phyloP scores from a whole-genome alignment of 2,113 vertebrate genomes.

The Scortum barcoo region DNA sequence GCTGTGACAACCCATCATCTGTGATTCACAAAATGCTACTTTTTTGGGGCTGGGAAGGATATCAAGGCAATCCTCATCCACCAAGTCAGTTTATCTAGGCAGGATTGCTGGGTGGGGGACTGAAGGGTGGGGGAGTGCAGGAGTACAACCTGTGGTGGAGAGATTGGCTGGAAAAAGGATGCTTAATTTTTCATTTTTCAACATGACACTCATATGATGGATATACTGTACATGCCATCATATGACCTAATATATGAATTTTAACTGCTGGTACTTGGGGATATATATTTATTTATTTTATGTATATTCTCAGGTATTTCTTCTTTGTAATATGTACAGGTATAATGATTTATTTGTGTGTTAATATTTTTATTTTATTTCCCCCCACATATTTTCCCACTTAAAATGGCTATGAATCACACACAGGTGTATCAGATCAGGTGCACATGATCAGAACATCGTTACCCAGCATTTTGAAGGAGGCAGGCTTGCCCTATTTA shows the following conservation, averaged over 20 bases:
- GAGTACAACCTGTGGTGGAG: slow-evolving; percentile 7
- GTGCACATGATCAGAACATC: too few relatives aligned
- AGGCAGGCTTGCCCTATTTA: too few relatives aligned
- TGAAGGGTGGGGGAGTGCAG: slow-evolving; percentile 18
- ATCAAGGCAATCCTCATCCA: slow-evolving; percentile 68
- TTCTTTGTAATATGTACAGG: too few relatives aligned
- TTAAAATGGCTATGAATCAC: too few relatives aligned
- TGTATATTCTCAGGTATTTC: too few relatives aligned
- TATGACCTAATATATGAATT: neutral
- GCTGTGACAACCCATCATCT: slow-evolving; percentile 74
- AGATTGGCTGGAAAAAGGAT: neutral
- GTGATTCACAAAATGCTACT: slow-evolving; percentile 59
- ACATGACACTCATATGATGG: neutral
- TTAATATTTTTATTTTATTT: too few relatives aligned
- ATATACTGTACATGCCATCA: neutral
- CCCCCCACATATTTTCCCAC: too few relatives aligned
- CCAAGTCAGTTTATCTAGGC: slow-evolving; percentile 46
- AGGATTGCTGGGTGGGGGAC: slow-evolving; percentile 18
- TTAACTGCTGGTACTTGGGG: too few relatives aligned
- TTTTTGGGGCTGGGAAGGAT: slow-evolving; percentile 58
- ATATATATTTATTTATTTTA: too few relatives aligned
- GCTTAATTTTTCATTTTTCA: neutral
- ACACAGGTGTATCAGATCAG: too few relatives aligned
- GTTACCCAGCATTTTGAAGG: too few relatives aligned
- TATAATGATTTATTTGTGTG: too few relatives aligned